A percentile compares a stretch with the other conserved stretches of the same genome.
Conservation (phyloP, 2,888 invertebrate species). For the Tetragonula carbonaria region DNA sequence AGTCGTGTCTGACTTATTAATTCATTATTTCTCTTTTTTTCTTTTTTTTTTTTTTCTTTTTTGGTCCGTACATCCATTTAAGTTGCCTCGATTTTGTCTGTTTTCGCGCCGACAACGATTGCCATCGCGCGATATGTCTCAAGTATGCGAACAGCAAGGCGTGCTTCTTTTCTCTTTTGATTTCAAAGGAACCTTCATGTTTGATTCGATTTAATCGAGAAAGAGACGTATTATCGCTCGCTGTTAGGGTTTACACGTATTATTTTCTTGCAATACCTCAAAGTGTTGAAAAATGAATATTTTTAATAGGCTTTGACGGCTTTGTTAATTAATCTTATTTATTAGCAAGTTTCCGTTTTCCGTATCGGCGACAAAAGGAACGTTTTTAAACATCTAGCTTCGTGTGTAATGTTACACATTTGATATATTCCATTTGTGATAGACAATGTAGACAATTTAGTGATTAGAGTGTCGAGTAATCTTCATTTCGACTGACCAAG, state of each 20-base stretch:
- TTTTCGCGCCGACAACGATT: neutral
- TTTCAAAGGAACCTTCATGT: no score
- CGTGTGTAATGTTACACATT: constrained; percentile 15
- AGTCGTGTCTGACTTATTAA: constrained; percentile 50
- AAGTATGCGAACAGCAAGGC: neutral
- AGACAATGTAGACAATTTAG: constrained; percentile 42
- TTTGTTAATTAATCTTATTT: constrained; percentile 23
- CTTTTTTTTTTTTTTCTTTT: no score
- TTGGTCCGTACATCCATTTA: neutral
- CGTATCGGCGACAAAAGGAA: constrained; percentile 17
- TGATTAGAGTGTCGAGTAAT: constrained; percentile 9
- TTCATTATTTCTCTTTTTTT: constrained; percentile 23
- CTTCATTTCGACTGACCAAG: constrained; percentile 40
- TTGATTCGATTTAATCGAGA: neutral
- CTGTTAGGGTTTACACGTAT: constrained; percentile 9
- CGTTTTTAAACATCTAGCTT: neutral
- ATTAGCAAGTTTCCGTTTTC: constrained; percentile 9
- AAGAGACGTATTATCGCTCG: neutral
- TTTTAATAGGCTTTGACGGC: neutral
- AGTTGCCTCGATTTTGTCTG: neutral
- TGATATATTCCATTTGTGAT: constrained; percentile 34
- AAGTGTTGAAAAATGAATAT: constrained; percentile 2
- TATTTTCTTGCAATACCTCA: neutral
- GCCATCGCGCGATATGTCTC: neutral
- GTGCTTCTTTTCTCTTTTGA: no score